Conservation (phyloP, 2,113 vertebrate species). For the Lucifuga dentata region DNA sequence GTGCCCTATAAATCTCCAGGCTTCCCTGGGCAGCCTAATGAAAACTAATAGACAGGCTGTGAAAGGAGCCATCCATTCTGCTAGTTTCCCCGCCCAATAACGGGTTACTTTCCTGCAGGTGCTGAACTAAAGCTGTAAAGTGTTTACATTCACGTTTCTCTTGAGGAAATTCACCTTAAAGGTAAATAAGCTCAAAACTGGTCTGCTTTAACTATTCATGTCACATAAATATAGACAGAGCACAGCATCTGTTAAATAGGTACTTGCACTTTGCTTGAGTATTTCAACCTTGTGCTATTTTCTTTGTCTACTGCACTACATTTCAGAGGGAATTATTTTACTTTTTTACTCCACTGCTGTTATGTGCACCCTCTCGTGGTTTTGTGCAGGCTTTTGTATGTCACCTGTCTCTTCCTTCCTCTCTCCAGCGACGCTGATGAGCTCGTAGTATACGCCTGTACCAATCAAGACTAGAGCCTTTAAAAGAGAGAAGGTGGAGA, state of each 20-base stretch:
- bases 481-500: too few relatives aligned
- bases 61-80: conserved; percentile 77
- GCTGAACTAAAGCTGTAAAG: conserved; percentile 49
- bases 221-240: conserved; percentile 27
- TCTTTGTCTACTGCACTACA: too few relatives aligned
- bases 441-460: too few relatives aligned
- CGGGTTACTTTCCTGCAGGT: conserved; percentile 54
- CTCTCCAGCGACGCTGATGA: too few relatives aligned
- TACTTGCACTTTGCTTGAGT: too few relatives aligned
- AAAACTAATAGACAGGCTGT: conserved; percentile 83
- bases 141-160: conserved; percentile 63
- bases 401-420: too few relatives aligned
- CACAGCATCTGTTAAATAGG: conserved; percentile 24
- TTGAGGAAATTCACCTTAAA: conserved; percentile 45
- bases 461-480: too few relatives aligned
- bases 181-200: conserved; percentile 62
- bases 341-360: too few relatives aligned
- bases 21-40: conserved; percentile 78
- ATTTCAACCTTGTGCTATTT: too few relatives aligned
- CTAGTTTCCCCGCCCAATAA: conserved; percentile 66
- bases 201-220: conserved; percentile 39
- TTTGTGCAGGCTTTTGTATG: too few relatives aligned
- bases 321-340: too few relatives aligned
- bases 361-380: too few relatives aligned
- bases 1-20: conserved; percentile 81